These are phyloP conservation scores for Leptinotarsa tumamoca DNA, from an alignment of 2,888 invertebrate species.

Conservation along the genomic window DNA sequence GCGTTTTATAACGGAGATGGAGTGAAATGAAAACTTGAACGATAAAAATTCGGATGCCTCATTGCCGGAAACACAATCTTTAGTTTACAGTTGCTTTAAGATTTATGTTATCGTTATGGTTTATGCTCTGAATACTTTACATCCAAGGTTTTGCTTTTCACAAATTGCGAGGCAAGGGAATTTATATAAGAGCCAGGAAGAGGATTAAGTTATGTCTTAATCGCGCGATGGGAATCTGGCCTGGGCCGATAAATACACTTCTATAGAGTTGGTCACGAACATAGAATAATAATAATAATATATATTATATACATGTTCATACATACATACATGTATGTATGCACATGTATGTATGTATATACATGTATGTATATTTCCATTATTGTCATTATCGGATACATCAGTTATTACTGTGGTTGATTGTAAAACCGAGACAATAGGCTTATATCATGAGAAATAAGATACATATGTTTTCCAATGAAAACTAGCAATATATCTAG, in stretches of 20 bases:
- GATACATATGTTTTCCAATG: too few relatives aligned
- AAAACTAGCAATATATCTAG: too few relatives aligned
- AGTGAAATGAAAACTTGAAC: not conserved
- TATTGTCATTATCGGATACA: too few relatives aligned
- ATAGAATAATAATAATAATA: not conserved
- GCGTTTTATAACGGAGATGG: constrained; percentile 15
- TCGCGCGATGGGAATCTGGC: not conserved
- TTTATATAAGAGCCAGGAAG: constrained; percentile 28
- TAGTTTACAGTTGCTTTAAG: constrained; percentile 42
- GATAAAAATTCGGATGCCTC: constrained; percentile 19
- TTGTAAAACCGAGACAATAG: too few relatives aligned
- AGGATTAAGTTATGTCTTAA: constrained; percentile 13
- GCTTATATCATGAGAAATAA: too few relatives aligned
- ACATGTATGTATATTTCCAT: too few relatives aligned
- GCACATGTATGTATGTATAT: too few relatives aligned
- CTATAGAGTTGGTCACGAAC: not conserved
- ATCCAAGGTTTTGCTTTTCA: constrained; percentile 10
- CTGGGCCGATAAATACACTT: not conserved
- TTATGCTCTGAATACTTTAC: constrained; percentile 43
- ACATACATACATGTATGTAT: too few relatives aligned
- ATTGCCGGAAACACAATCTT: constrained; percentile 40
- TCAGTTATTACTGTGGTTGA: too few relatives aligned
- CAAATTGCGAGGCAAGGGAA: constrained; percentile 13
- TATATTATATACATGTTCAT: too few relatives aligned
- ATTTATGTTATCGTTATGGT: constrained; percentile 46